Evolutionary conservation across 2,888 invertebrate species (phyloP).

Genomic region (Ischnura elegans): DNA sequence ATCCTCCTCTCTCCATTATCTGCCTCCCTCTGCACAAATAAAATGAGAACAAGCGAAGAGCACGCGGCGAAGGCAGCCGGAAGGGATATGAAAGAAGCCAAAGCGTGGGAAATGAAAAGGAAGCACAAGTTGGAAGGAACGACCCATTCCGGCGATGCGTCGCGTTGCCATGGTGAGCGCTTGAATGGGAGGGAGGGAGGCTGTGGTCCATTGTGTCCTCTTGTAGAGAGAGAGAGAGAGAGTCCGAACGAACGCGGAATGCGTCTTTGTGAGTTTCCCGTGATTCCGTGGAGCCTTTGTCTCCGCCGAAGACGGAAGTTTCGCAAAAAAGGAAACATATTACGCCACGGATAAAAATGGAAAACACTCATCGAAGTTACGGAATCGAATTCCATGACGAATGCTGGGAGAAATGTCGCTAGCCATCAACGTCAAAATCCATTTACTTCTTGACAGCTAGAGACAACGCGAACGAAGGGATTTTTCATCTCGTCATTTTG

Average conservation of each 20-base stretch:
- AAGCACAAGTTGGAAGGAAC: conserved; percentile 1
- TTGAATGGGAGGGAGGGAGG: not conserved
- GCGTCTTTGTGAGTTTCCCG: too few relatives aligned
- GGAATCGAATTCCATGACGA: too few relatives aligned
- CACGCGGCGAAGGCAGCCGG: not conserved
- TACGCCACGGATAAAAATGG: too few relatives aligned
- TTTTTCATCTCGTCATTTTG: too few relatives aligned
- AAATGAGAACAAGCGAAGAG: not conserved
- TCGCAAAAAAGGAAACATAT: too few relatives aligned
- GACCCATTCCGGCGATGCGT: not conserved
- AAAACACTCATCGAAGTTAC: too few relatives aligned
- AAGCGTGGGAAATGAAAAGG: not conserved
- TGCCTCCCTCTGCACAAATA: not conserved
- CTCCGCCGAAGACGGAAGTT: too few relatives aligned
- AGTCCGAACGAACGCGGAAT: not conserved
- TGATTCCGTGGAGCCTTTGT: too few relatives aligned
- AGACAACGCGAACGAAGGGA: too few relatives aligned
- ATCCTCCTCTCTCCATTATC: not conserved
- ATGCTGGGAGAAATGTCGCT: too few relatives aligned
- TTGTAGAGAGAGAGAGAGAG: not conserved
- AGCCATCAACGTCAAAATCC: too few relatives aligned
- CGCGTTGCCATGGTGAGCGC: not conserved
- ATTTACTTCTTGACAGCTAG: too few relatives aligned
- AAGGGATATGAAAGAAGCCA: not conserved
- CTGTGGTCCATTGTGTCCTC: not conserved